Base-by-base conservation (phyloP, 2,888 invertebrate species). In the Stenotaenia linearis region DNA sequence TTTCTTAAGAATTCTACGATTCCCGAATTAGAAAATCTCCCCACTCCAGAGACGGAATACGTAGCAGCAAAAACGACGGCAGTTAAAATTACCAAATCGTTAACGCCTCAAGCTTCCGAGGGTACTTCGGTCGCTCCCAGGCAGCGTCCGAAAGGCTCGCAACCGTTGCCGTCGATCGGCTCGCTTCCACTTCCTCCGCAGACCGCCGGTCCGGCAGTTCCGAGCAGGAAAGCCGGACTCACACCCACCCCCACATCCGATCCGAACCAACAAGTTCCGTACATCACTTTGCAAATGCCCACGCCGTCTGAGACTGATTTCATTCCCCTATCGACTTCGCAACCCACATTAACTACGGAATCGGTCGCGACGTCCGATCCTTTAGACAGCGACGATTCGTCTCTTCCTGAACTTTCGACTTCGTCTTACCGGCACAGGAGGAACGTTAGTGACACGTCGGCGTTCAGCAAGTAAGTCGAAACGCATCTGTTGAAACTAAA, bases 401-500 rank as follows among this genome's bases (percentile, higher is more conserved):
- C 80, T 25, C 12, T 50, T 50, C n/a, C 50, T 18, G 21, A 56
- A n/a, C n/a, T n/a, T n/a, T n/a, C n/a, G 21, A 35, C 15, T 61
- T 32, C 37, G 18, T 28, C 32, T 25, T 2, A 75, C 0, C 83
- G 91, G 7, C 94, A 94, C 85, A 88, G 94, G 79, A 89, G 94
- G 80, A 93, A 94, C 85, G 92, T 93, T 86, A 93, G 93, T 85
- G 94, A 94, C 84, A 94, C 94, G 1, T 92, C 92, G 79, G 92
- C 93, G 83, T 93, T 93, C 84, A 92, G 92, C 85, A 92, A 92
- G 92, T 92, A 87, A 87, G 89, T 56, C n/a, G n/a, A n/a, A n/a
- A n/a, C n/a, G n/a, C n/a, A n/a, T n/a, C n/a, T n/a, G n/a, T n/a
- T n/a, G n/a, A n/a, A n/a, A n/a, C n/a, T n/a, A n/a, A n/a, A n/a